A percentile compares a stretch with the other conserved stretches of the same genome.
Conservation (phyloP, 2,888 invertebrate species). For the Aspidiotus rigidus region DNA sequence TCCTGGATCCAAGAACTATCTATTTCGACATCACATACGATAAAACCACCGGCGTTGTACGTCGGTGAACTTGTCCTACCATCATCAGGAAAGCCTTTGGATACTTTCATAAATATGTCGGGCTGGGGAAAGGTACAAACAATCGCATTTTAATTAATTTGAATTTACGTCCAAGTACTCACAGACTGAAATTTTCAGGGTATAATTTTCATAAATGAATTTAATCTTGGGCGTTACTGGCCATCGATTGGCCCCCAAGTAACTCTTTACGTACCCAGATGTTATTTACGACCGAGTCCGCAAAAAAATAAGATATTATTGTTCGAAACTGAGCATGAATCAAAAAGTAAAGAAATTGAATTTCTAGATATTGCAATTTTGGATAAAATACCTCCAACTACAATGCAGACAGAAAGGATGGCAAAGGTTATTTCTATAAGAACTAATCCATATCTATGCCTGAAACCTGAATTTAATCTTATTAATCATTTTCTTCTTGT, state of each 20-base stretch:
- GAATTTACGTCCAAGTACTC: neutral
- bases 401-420: too few species aligned
- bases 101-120: slow-evolving; percentile 40
- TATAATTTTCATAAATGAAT: slow-evolving; percentile 40
- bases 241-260: slow-evolving; percentile 39
- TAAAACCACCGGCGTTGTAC: slow-evolving; percentile 36
- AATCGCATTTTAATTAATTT: neutral
- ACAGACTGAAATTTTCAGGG: slow-evolving; percentile 37
- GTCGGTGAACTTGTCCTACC: slow-evolving; percentile 36
- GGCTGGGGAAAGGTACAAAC: slow-evolving; percentile 40
- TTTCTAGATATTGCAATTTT: neutral
- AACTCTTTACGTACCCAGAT: slow-evolving; percentile 40
- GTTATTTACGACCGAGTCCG: slow-evolving; percentile 37
- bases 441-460: too few species aligned
- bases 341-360: neutral
- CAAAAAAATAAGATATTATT: slow-evolving; percentile 38
- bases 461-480: too few species aligned
- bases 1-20: slow-evolving; percentile 35
- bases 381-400: neutral
- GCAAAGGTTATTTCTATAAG: too few species aligned
- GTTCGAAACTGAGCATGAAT: slow-evolving; percentile 38
- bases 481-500: too few species aligned
- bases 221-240: slow-evolving; percentile 41
- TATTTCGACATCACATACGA: neutral
- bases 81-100: slow-evolving; percentile 25